A percentile compares a stretch with the other conserved stretches of the same genome.
These are phyloP conservation scores for Drosophila arizonae DNA, from an alignment of 1,140 invertebrate genomes.

Conservation along the genomic window DNA sequence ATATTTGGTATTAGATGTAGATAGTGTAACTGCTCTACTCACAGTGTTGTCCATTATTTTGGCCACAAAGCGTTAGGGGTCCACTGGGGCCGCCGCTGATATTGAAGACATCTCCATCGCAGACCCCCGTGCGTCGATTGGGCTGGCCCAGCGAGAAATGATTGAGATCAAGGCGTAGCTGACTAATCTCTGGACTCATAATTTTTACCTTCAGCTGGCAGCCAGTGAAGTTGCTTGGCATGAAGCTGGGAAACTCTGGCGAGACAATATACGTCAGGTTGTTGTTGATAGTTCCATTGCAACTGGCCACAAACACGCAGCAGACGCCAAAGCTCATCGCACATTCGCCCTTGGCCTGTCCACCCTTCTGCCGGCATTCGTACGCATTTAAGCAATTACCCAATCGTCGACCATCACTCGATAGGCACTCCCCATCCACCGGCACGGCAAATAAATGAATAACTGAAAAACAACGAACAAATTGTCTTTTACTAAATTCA, in stretches of 20 bases:
- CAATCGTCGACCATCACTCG: constrained; percentile 87
- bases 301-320: constrained; percentile 92
- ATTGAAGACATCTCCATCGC: constrained; percentile 88
- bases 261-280: constrained; percentile 94
- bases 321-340: constrained; percentile 94
- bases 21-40: constrained; percentile 75
- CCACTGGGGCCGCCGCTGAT: constrained; percentile 85
- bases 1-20: neutral
- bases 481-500: neutral
- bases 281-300: constrained; percentile 89
- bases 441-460: constrained; percentile 89
- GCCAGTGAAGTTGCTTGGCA: constrained; percentile 85
- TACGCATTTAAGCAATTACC: constrained; percentile 92
- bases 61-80: constrained; percentile 88
- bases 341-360: constrained; percentile 89
- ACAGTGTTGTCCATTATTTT: constrained; percentile 93
- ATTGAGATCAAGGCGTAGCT: constrained; percentile 90
- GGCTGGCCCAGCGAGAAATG: constrained; percentile 92
- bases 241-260: constrained; percentile 90
- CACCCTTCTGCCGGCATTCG: constrained; percentile 90
- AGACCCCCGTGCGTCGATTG: constrained; percentile 89
- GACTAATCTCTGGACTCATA: constrained; percentile 89
- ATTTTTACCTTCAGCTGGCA: constrained; percentile 88
- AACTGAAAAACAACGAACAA: constrained; percentile 31
- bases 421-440: constrained; percentile 89